Evolutionary conservation across 2,113 vertebrate species (phyloP).

Genomic region (Silurus glanis): DNA sequence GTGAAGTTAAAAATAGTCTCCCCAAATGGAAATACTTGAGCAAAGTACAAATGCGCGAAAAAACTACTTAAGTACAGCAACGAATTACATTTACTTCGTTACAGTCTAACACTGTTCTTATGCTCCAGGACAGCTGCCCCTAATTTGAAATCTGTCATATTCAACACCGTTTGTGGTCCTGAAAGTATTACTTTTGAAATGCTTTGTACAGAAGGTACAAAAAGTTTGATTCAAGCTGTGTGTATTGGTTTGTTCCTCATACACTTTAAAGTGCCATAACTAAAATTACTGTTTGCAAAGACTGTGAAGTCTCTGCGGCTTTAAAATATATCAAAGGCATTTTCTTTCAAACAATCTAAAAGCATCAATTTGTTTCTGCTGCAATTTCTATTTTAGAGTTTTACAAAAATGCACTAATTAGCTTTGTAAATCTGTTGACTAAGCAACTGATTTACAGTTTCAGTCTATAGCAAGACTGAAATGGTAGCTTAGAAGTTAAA

Average conservation of each 20-base stretch:
- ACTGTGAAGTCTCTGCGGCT: neutral
- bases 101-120: too few species aligned
- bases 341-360: neutral
- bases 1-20: too few species aligned
- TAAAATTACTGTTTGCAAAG: neutral
- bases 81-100: too few species aligned
- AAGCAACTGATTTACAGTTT: neutral
- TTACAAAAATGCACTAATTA: neutral
- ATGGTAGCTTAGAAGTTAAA: too few species aligned
- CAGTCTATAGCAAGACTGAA: neutral
- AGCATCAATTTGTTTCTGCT: neutral
- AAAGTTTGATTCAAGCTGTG: neutral
- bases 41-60: too few species aligned
- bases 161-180: neutral
- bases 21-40: too few species aligned
- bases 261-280: neutral
- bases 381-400: neutral
- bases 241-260: neutral
- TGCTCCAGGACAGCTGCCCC: neutral
- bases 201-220: neutral
- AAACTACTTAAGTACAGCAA: too few species aligned
- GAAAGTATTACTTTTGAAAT: neutral
- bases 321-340: neutral
- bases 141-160: neutral
- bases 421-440: neutral